Evolutionary conservation across 1,140 invertebrate species (phyloP).

Genomic region (Acromyrmex echinatior): DNA sequence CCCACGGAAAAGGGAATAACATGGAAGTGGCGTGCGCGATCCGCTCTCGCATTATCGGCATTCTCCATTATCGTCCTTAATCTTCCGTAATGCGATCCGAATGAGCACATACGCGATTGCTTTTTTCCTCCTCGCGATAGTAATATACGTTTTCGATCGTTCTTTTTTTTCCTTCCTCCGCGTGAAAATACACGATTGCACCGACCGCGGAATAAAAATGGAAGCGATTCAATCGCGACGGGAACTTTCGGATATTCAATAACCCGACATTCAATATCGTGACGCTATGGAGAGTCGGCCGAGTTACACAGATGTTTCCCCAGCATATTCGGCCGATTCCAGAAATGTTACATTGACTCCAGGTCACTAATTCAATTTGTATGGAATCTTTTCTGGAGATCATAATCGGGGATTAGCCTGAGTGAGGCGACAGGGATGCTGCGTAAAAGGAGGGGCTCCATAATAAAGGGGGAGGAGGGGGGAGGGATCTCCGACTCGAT

Average conservation of each 20-base stretch:
- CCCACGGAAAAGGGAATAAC: constrained; percentile 58
- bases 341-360: constrained; percentile 49
- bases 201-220: constrained; percentile 40
- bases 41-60: constrained; percentile 54
- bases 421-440: constrained; percentile 25
- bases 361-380: constrained; percentile 58
- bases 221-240: constrained; percentile 23
- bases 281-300: neutral
- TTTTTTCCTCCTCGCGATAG: too few relatives aligned
- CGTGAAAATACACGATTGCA: neutral
- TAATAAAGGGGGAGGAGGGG: neutral
- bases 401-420: constrained; percentile 54
- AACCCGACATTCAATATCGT: constrained; percentile 25
- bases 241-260: constrained; percentile 26
- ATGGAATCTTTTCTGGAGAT: constrained; percentile 56
- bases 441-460: neutral
- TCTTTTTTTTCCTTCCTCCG: neutral
- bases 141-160: neutral
- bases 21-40: constrained; percentile 11
- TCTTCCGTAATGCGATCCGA: constrained; percentile 37
- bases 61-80: constrained; percentile 60
- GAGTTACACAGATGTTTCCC: constrained; percentile 47
- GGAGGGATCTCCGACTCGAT: neutral
- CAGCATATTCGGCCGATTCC: neutral
- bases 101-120: constrained; percentile 18